These are phyloP conservation scores for Mesoclemmys tuberculata DNA, from an alignment of 2,113 vertebrate species.

Conservation along the genomic window DNA sequence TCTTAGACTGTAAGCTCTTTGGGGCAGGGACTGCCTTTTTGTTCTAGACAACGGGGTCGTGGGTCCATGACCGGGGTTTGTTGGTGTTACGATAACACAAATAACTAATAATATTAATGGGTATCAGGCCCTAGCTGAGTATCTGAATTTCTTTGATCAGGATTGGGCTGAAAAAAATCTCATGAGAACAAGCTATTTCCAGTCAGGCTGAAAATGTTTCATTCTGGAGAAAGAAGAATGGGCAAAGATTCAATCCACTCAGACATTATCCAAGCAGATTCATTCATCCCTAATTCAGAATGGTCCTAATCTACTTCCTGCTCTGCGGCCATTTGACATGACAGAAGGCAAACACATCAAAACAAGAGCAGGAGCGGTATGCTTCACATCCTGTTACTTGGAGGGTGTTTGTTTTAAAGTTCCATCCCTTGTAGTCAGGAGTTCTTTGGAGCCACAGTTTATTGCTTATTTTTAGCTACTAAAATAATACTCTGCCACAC, in stretches of 20 bases:
- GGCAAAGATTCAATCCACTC: accelerated
- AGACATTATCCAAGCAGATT: neutral
- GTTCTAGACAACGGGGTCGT: no score
- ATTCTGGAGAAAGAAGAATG: accelerated
- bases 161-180: neutral
- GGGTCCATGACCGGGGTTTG: no score
- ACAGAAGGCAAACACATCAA: neutral
- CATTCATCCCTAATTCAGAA: accelerated
- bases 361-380: neutral
- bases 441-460: constrained; percentile 43
- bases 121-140: neutral
- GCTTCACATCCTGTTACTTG: neutral
- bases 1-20: no score
- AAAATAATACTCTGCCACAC: constrained; percentile 55
- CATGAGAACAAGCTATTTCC: neutral
- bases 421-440: neutral
- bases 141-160: neutral
- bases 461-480: constrained; percentile 52
- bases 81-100: no score
- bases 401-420: neutral
- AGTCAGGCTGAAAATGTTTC: neutral
- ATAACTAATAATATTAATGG: no score
- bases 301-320: neutral
- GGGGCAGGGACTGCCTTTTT: no score
- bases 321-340: neutral